These are phyloP conservation scores for Thumatha senex DNA, from an alignment of 2,888 invertebrate species.

Conservation along the genomic window DNA sequence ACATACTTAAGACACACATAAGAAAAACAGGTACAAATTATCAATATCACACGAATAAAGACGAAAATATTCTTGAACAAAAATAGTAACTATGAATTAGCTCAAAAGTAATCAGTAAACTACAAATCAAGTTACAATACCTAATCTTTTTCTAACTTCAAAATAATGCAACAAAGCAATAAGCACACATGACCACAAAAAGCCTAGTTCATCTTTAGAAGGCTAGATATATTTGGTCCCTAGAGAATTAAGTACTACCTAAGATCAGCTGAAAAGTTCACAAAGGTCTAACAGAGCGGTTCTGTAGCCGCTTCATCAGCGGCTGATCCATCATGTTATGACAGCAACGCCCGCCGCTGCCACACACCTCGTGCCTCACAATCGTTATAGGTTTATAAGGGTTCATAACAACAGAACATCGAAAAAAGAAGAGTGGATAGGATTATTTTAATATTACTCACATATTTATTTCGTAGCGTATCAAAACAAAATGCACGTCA, in stretches of 20 bases:
- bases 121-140: too few species aligned
- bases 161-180: too few species aligned
- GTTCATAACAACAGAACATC: constrained; percentile 17
- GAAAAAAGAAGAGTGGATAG: constrained; percentile 9
- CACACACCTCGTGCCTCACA: constrained; percentile 26
- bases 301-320: constrained; percentile 45
- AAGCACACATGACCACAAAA: too few species aligned
- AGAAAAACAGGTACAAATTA: too few species aligned
- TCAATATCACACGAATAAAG: too few species aligned
- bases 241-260: too few species aligned
- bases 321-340: constrained; percentile 73
- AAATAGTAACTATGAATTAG: too few species aligned
- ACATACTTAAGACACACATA: too few species aligned
- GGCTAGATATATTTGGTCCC: not conserved
- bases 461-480: not conserved
- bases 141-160: too few species aligned
- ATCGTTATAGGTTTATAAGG: constrained; percentile 48
- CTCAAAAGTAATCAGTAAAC: too few species aligned
- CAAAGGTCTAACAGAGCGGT: constrained; percentile 12
- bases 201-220: too few species aligned
- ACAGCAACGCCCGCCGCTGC: constrained; percentile 40
- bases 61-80: too few species aligned
- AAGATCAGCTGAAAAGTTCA: not conserved
- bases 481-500: constrained; percentile 1
- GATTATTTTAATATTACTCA: not conserved